Evolutionary conservation across 2,113 vertebrate genomes (phyloP), one percentile per base, ranked within the genome.

Genomic region (Ophthalmolycus amberensis): DNA sequence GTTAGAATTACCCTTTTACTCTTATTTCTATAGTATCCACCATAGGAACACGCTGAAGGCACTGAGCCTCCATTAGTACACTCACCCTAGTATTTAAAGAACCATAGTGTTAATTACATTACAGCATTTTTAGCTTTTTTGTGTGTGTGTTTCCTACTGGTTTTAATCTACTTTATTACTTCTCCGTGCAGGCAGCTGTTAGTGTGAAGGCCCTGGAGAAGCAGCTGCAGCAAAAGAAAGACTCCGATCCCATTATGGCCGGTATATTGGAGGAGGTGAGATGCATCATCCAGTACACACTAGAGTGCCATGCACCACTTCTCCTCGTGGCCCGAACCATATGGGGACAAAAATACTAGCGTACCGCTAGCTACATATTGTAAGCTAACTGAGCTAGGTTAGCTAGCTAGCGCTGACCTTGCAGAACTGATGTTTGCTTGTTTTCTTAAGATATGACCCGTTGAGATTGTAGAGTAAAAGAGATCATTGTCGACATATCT

Each of bases 241-340:
- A 97, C 16, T 90, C 95, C 0, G 97, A 99, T 86, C 97, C 97
- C 3, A 96, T 99, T 37, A 97, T 98, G 92, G 92, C 92, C 64
- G 97, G 96, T 29, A 99, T 99, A 56, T 89, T 96, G 71, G 98
- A 99, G 38, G 98, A 99, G 96, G 98, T 99, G 83, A 95, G 89
- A 73, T 4, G 12, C 2, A 18, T 54, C 14, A 65, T 56, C 9
- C 37, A 15, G 2, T 22, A 29, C 52, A 22, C 9, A 52, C 62
- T 14, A 8, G 18, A 46, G 25, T 48, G 73, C 48, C n/a, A 27
- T 60, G 46, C 62, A 29, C 18, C 40, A 48, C n/a, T 65, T 60
- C 32, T 56, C 4, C 16, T 46, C 0, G 18, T 7, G 10, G 16
- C n/a, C 7, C 15, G 22, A 58, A 58, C 5, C 34, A 25, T 10